Conservation (phyloP, 2,797 vertebrate species). For the Okamejei kenojei region DNA sequence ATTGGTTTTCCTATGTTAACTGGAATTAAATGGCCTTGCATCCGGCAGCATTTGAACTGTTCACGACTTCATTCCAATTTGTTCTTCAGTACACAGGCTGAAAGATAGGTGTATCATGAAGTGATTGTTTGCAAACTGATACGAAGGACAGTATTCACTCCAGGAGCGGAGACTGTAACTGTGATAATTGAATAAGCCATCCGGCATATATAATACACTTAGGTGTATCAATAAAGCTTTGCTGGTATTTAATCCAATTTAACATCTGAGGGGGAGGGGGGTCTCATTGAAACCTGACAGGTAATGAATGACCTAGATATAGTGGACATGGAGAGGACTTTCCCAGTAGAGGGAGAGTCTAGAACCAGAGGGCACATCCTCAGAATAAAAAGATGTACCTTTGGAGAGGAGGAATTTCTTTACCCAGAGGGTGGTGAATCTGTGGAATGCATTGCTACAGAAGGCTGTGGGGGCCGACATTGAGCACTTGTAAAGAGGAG, state of each 20-base stretch:
- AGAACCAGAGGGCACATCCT: no score
- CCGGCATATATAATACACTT: background rate
- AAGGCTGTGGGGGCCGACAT: no score
- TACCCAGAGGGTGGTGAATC: no score
- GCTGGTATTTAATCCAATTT: background rate
- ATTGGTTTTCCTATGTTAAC: background rate
- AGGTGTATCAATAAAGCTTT: background rate
- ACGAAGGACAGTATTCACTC: background rate
- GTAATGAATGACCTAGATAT: no score
- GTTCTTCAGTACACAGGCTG: background rate
- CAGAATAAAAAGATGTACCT: no score
- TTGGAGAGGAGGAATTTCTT: no score
- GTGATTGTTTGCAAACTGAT: background rate
- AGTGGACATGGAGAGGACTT: no score
- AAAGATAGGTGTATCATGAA: background rate
- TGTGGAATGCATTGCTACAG: no score
- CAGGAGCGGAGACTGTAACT: background rate
- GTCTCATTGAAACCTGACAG: no score
- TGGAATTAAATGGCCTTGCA: constrained; percentile 1
- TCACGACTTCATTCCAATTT: constrained; percentile 3
- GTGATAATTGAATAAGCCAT: background rate
- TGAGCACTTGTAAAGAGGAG: no score
- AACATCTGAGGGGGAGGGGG: no score
- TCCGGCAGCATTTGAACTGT: background rate
- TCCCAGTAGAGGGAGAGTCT: no score